Percentiles rank a stretch among this genome's conserved stretches.
Conservation (phyloP, 2,113 vertebrate genomes). For the Dasyprocta punctata region DNA sequence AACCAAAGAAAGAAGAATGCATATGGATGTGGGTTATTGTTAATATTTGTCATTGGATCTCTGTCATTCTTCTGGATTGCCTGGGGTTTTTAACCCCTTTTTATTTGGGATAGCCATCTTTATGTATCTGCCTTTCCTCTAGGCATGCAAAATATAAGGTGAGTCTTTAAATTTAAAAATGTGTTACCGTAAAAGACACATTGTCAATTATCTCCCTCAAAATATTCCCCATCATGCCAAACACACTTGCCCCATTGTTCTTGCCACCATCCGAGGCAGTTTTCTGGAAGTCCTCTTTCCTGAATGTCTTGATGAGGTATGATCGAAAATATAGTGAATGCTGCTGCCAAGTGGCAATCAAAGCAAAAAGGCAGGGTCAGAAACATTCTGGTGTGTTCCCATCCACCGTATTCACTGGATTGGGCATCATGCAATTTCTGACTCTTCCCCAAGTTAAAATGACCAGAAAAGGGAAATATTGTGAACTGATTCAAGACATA, state of each 20-base stretch:
- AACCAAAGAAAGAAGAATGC: neutral
- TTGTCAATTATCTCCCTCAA: neutral
- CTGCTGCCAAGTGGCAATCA: neutral
- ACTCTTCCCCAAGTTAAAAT: neutral
- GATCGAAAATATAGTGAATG: neutral
- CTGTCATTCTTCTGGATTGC: neutral
- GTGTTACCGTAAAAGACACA: neutral
- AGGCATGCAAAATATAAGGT: neutral
- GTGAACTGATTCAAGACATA: neutral
- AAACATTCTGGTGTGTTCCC: neutral
- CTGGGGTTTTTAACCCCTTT: neutral
- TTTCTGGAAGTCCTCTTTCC: neutral
- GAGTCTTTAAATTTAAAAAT: neutral
- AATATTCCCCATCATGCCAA: neutral
- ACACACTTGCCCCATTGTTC: neutral
- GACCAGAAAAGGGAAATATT: neutral
- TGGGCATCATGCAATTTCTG: neutral
- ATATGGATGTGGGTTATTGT: neutral
- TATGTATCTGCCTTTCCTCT: neutral
- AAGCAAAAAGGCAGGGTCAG: neutral
- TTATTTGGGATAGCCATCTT: neutral
- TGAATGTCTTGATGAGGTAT: neutral
- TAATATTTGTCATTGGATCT: neutral
- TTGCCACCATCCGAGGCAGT: neutral
- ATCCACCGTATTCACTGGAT: neutral